Evolutionary conservation across 2,797 vertebrate genomes (phyloP).

Genomic region (Lepilemur septentrionalis): DNA sequence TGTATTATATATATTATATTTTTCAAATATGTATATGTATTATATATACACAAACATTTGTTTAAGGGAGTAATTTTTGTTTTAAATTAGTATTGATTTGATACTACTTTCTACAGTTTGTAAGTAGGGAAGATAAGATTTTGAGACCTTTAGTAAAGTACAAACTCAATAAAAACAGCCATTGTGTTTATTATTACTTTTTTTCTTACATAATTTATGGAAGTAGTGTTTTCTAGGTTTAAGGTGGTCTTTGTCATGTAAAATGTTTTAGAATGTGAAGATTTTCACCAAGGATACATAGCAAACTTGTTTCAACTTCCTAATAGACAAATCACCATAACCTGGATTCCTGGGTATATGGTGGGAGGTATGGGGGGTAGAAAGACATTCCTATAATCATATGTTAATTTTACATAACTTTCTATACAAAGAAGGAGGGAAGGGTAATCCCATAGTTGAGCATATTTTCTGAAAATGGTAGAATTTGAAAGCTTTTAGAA

Average conservation of each 20-base stretch:
- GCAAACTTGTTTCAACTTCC: neutral
- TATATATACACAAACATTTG: too few species aligned
- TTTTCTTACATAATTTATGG: neutral
- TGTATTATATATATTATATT: neutral
- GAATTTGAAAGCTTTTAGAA: neutral
- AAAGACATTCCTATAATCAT: too few species aligned
- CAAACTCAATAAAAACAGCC: neutral
- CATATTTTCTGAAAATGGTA: neutral
- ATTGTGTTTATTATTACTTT: neutral
- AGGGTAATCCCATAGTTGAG: neutral
- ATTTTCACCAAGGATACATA: neutral
- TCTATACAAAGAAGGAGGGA: neutral
- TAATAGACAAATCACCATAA: neutral
- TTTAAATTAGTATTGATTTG: neutral
- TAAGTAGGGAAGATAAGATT: neutral
- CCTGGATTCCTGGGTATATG: neutral
- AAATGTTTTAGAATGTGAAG: neutral
- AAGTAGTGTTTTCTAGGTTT: neutral
- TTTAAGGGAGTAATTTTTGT: neutral
- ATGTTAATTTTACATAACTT: neutral
- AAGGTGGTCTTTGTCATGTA: neutral
- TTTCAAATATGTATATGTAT: neutral
- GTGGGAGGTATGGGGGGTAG: too few species aligned
- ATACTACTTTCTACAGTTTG: neutral
- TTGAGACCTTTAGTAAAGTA: neutral